phyloP scores from a whole-genome alignment of 2,113 vertebrate species.

The Corydoras maculifer region DNA sequence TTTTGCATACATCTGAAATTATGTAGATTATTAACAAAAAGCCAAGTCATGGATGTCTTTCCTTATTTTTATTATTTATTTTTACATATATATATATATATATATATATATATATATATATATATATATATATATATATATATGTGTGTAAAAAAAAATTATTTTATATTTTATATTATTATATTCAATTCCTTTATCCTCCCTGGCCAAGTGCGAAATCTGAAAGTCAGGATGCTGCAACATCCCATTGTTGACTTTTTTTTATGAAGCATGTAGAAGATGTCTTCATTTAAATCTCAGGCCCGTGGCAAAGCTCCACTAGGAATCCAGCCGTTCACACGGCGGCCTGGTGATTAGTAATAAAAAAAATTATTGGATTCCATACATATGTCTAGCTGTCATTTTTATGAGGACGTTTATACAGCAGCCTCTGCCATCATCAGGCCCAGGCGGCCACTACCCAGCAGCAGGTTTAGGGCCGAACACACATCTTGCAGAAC shows the following conservation, averaged over 20 bases:
- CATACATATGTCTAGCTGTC: conserved; percentile 80
- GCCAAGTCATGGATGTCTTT: too few species aligned
- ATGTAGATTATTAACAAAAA: too few species aligned
- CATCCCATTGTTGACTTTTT: conserved; percentile 63
- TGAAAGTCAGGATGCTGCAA: conserved; percentile 62
- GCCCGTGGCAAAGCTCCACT: conserved; percentile 32
- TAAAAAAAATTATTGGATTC: conserved; percentile 80
- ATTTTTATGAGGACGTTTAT: conserved; percentile 86
- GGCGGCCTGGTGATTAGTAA: conserved; percentile 84
- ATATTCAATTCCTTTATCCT: too few species aligned
- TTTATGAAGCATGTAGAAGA: conserved; percentile 62
- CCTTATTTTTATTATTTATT: too few species aligned
- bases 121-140: too few species aligned
- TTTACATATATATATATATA: too few species aligned
- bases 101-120: too few species aligned
- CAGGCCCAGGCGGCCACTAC: conserved; percentile 41
- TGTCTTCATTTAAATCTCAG: conserved; percentile 68
- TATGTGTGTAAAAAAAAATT: too few species aligned
- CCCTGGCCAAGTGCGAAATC: conserved; percentile 63
- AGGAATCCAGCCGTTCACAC: conserved; percentile 17
- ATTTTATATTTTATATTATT: too few species aligned
- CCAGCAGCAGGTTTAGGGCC: conserved; percentile 8
- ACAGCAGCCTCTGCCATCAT: conserved; percentile 68
- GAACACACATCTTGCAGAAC: conserved; percentile 3
- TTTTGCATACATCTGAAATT: too few species aligned